Conservation (phyloP, 2,113 vertebrate species). For the Nothoprocta pentlandii region DNA sequence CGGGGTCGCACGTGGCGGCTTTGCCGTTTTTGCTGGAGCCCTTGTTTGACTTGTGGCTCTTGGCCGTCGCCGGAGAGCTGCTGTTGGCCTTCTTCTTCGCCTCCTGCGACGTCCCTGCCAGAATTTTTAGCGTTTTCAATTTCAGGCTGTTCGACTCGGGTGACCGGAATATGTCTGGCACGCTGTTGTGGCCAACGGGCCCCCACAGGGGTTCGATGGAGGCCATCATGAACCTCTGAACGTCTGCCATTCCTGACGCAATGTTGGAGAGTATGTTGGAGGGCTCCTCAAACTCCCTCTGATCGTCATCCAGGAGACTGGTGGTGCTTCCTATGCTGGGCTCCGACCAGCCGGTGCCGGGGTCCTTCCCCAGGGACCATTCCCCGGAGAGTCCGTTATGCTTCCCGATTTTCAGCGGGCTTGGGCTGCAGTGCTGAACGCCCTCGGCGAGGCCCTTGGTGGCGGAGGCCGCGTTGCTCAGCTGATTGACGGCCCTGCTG, state of each 20-base stretch:
- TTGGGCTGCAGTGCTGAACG: constrained; percentile 61
- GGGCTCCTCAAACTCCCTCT: constrained; percentile 97
- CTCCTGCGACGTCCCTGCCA: constrained; percentile 93
- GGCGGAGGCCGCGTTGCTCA: constrained; percentile 52
- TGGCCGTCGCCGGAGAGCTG: constrained; percentile 80
- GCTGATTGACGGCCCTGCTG: constrained; percentile 56
- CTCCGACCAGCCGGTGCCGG: constrained; percentile 85
- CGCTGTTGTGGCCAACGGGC: constrained; percentile 82
- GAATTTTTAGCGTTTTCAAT: constrained; percentile 98
- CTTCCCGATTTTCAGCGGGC: constrained; percentile 71
- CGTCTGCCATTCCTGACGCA: constrained; percentile 98
- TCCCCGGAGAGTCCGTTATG: constrained; percentile 82
- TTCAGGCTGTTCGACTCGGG: constrained; percentile 96
- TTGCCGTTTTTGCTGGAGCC: constrained; percentile 90
- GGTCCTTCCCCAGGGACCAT: constrained; percentile 84
- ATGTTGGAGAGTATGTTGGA: constrained; percentile 99
- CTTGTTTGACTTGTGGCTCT: constrained; percentile 91
- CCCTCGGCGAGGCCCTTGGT: constrained; percentile 73
- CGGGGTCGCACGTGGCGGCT: constrained; percentile 83
- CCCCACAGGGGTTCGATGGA: constrained; percentile 97
- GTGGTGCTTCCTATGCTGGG: constrained; percentile 73
- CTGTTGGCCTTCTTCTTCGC: constrained; percentile 90
- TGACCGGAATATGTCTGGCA: constrained; percentile 88
- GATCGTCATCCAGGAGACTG: constrained; percentile 92
- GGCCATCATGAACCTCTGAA: constrained; percentile 99